Evolutionary conservation across 2,113 vertebrate genomes (phyloP).

Genomic region (Sebastes schlegelii): DNA sequence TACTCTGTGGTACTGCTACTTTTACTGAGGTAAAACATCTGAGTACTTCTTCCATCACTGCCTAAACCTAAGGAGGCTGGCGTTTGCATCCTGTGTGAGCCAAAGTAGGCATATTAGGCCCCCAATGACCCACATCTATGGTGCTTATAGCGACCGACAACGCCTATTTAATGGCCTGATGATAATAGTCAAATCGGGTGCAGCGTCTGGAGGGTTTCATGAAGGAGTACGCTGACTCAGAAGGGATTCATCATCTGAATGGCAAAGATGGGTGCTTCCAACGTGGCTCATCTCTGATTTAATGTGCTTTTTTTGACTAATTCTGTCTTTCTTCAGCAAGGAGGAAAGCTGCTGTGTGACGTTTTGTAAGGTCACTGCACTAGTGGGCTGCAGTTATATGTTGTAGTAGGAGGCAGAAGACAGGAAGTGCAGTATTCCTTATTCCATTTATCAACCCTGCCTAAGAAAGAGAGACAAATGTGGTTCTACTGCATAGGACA

Average conservation of each 20-base stretch:
- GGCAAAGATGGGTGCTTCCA: conserved; percentile 43
- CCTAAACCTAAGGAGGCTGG: too few relatives aligned
- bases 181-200: too few relatives aligned
- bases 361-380: conserved; percentile 32
- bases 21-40: too few relatives aligned
- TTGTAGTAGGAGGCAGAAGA: not conserved
- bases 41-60: too few relatives aligned
- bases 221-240: conserved; percentile 64
- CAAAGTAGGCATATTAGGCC: too few relatives aligned
- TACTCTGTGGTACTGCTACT: too few relatives aligned
- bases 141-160: too few relatives aligned
- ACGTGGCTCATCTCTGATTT: conserved; percentile 50
- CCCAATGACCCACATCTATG: too few relatives aligned
- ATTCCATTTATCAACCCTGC: not conserved
- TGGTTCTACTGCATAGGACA: not conserved
- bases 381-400: not conserved
- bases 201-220: not conserved
- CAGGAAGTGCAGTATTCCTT: not conserved
- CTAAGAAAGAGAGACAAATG: conserved; percentile 5
- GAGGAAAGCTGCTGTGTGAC: conserved; percentile 35
- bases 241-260: conserved; percentile 58
- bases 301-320: conserved; percentile 52
- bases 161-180: too few relatives aligned
- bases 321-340: conserved; percentile 45
- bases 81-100: too few relatives aligned